phyloP scores from a whole-genome alignment of 1,140 invertebrate species.

The Oryzaephilus surinamensis region DNA sequence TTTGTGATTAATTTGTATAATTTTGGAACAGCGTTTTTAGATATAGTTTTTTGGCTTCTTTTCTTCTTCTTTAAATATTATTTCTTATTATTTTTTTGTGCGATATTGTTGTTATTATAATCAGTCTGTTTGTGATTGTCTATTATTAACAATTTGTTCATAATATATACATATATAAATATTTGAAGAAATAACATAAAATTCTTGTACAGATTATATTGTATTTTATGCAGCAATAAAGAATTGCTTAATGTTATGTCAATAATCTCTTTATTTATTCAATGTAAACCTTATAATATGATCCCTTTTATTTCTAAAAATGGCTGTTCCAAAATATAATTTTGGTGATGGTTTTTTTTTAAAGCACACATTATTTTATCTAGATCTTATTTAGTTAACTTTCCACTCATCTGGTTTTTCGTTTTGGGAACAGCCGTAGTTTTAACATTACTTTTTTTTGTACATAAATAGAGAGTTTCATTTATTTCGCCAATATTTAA shows the following conservation, averaged over 20 bases:
- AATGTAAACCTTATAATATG: too few species aligned
- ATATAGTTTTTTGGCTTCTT: slow-evolving; percentile 18
- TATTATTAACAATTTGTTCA: background rate
- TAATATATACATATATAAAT: too few species aligned
- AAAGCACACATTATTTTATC: too few species aligned
- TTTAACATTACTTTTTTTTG: too few species aligned
- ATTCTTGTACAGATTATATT: slow-evolving; percentile 27
- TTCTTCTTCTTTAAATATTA: slow-evolving; percentile 6
- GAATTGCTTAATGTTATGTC: slow-evolving; percentile 33
- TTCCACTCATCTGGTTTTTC: too few species aligned
- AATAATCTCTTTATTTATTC: too few species aligned
- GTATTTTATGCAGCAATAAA: slow-evolving; percentile 35
- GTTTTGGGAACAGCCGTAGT: too few species aligned
- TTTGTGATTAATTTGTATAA: slow-evolving; percentile 4
- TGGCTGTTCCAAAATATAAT: slow-evolving; percentile 35
- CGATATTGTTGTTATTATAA: slow-evolving; percentile 10
- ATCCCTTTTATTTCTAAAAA: slow-evolving; percentile 29
- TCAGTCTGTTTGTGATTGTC: too few species aligned
- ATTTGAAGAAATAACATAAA: slow-evolving; percentile 14
- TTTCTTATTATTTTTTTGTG: slow-evolving; percentile 8
- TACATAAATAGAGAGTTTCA: too few species aligned
- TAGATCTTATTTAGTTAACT: too few species aligned
- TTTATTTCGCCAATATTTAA: background rate
- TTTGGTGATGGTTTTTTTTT: too few species aligned
- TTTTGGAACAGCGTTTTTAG: slow-evolving; percentile 34